Conservation (phyloP, 2,888 invertebrate species). For the Drosophila fungiperda region DNA sequence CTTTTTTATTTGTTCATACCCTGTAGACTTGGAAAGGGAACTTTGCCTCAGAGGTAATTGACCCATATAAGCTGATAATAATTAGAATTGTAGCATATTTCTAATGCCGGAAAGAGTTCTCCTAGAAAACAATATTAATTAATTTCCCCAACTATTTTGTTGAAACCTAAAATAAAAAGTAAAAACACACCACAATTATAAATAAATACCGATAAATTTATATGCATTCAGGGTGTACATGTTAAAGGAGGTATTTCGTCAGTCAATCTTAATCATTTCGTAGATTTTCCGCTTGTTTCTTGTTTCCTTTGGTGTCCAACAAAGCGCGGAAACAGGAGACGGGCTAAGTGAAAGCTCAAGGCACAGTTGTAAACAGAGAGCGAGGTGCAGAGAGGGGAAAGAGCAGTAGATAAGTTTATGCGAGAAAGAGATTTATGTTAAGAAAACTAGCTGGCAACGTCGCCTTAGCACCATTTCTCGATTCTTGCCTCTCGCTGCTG, state of each 20-base stretch:
- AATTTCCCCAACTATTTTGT: neutral
- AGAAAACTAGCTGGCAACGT: constrained; percentile 60
- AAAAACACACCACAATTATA: neutral
- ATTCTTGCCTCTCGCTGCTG: neutral
- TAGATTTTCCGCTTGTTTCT: neutral
- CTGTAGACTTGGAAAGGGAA: neutral
- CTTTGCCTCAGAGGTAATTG: neutral
- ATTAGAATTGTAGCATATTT: neutral
- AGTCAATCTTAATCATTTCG: neutral
- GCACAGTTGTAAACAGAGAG: neutral
- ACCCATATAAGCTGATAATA: neutral
- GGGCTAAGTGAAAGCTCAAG: constrained; percentile 3
- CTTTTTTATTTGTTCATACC: constrained; percentile 11
- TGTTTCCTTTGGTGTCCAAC: constrained; percentile 18
- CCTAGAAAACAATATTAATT: neutral
- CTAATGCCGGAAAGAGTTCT: neutral
- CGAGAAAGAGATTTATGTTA: constrained; percentile 73
- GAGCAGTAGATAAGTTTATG: constrained; percentile 53
- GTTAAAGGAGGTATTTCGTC: neutral
- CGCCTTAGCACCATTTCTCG: constrained; percentile 28
- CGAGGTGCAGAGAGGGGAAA: neutral
- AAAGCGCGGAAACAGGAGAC: constrained; percentile 32
- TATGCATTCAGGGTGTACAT: neutral
- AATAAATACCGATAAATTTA: neutral
- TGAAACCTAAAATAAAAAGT: neutral